A percentile compares a stretch with the other conserved stretches of the same genome.
phyloP scores from a whole-genome alignment of 1,140 invertebrate genomes.

The Callitettix versicolor region DNA sequence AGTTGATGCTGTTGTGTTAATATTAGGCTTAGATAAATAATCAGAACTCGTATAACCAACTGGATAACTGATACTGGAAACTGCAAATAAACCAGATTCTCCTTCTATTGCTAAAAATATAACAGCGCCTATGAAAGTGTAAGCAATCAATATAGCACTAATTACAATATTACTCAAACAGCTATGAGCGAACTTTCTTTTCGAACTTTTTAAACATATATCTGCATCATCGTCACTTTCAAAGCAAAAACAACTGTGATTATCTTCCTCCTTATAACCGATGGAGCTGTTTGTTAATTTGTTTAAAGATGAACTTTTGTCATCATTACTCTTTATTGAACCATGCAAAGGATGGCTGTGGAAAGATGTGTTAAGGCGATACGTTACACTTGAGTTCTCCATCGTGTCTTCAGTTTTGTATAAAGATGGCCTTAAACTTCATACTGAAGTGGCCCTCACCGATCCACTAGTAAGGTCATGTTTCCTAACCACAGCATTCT shows the following conservation, averaged over 20 bases:
- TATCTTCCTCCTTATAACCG: conserved; percentile 28
- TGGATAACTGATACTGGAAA: conserved; percentile 15
- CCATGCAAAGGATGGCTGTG: neutral
- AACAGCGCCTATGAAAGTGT: conserved; percentile 83
- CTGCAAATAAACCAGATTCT: conserved; percentile 39
- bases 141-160: conserved; percentile 74
- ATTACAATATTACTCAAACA: conserved; percentile 81
- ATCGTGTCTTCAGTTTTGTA: neutral
- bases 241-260: conserved; percentile 48
- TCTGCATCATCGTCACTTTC: conserved; percentile 34
- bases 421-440: too few relatives aligned
- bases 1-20: conserved; percentile 31
- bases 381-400: neutral
- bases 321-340: conserved; percentile 3
- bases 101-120: conserved; percentile 87
- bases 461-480: too few relatives aligned
- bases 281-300: neutral
- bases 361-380: neutral
- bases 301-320: conserved; percentile 2
- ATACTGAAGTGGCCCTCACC: too few relatives aligned
- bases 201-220: conserved; percentile 47
- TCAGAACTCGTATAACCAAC: conserved; percentile 23
- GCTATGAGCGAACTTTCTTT: conserved; percentile 51
- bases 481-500: too few relatives aligned
- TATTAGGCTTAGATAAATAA: neutral